phyloP scores from a whole-genome alignment of 2,113 vertebrate species.

The Acrocephalus arundinaceus region DNA sequence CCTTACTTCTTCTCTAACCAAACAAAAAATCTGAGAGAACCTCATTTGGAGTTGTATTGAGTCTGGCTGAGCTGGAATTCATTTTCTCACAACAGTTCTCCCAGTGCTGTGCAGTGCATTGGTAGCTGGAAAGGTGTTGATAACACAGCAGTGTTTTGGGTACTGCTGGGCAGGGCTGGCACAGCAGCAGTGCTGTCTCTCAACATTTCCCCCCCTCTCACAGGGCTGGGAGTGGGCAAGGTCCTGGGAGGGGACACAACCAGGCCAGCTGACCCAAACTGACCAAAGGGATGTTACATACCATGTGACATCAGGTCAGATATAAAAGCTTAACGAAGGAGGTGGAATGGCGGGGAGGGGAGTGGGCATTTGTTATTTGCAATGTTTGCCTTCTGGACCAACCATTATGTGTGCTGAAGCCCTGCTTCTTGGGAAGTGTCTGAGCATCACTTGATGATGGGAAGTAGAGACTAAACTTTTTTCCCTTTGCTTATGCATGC shows the following conservation, averaged over 20 bases:
- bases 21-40: background rate
- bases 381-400: background rate
- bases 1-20: background rate
- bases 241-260: background rate
- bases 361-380: background rate
- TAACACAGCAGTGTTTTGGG: background rate
- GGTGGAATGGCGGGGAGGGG: background rate
- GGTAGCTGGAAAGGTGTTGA: background rate
- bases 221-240: background rate
- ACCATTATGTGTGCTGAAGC: background rate
- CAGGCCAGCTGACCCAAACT: background rate
- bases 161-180: background rate
- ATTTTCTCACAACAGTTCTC: background rate
- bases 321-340: background rate
- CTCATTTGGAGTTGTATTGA: background rate
- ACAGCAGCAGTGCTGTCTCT: background rate
- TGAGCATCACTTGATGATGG: fast-evolving
- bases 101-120: background rate
- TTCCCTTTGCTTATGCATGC: background rate
- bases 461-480: background rate
- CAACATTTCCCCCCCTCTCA: no score
- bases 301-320: fast-evolving
- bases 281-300: background rate
- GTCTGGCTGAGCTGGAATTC: background rate
- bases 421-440: background rate